A percentile compares a stretch with the other conserved stretches of the same genome.
phyloP scores from a whole-genome alignment of 2,113 vertebrate genomes.

The Phodopus roborovskii region DNA sequence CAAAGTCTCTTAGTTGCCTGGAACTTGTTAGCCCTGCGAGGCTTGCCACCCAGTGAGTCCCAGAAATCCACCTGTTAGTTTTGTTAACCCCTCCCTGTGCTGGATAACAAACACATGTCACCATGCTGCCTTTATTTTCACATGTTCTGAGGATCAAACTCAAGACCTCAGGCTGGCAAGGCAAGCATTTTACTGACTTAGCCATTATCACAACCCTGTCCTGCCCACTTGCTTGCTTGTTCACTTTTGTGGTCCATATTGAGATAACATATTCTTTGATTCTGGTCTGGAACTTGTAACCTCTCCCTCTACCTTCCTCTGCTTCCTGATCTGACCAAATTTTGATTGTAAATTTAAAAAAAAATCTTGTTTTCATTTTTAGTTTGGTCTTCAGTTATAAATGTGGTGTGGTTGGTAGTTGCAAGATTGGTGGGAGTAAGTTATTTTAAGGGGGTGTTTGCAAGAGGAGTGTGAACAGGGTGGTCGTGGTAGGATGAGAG shows the following conservation, averaged over 20 bases:
- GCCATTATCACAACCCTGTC: not conserved
- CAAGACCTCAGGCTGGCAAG: not conserved
- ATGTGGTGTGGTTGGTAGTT: not conserved
- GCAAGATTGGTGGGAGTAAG: conserved; percentile 37
- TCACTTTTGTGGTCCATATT: not conserved
- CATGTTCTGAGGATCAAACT: not conserved
- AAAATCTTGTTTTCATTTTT: not conserved
- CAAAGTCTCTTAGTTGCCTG: not conserved
- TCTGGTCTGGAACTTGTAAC: not conserved
- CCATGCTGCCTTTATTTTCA: not conserved
- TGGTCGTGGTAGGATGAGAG: not conserved
- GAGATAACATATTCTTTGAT: not conserved
- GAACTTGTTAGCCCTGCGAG: not conserved
- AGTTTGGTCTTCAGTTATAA: not conserved
- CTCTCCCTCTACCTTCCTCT: not conserved
- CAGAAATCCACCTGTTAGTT: not conserved
- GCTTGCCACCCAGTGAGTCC: not conserved
- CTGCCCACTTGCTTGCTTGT: not conserved
- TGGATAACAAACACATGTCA: no score
- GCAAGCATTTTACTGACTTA: not conserved
- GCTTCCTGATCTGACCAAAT: not conserved
- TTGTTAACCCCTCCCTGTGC: not conserved
- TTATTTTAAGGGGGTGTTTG: conserved; percentile 43
- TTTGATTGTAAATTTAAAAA: not conserved
- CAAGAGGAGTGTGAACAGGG: not conserved